Conservation (phyloP, 2,888 invertebrate species). For the Celastrina argiolus region DNA sequence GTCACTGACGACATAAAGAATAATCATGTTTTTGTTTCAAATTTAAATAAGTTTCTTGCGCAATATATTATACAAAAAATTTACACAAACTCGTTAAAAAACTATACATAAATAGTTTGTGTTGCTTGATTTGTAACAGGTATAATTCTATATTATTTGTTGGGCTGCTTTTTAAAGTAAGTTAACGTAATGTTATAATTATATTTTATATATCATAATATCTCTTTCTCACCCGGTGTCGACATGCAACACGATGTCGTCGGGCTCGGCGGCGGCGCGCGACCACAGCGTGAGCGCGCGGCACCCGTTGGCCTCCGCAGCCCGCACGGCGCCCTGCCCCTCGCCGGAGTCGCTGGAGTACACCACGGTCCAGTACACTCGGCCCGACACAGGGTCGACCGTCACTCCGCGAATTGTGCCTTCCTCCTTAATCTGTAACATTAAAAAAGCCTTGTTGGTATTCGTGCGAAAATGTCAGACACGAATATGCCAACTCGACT, state of each 20-base stretch:
- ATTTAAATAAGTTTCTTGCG: too few species aligned
- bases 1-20: too few species aligned
- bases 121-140: too few species aligned
- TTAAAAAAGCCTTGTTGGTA: not conserved
- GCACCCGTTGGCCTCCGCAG: slow-evolving; percentile 76
- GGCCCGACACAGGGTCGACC: slow-evolving; percentile 82
- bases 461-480: too few species aligned
- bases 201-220: too few species aligned
- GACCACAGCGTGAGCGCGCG: slow-evolving; percentile 73
- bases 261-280: slow-evolving; percentile 79
- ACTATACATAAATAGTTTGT: too few species aligned
- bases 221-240: slow-evolving; percentile 66
- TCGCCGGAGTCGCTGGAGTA: slow-evolving; percentile 33
- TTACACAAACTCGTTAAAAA: too few species aligned
- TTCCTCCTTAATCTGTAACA: slow-evolving; percentile 55
- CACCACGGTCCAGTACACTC: slow-evolving; percentile 83
- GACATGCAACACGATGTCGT: slow-evolving; percentile 83
- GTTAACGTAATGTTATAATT: too few species aligned
- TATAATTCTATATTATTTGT: too few species aligned
- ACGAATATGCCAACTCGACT: not conserved
- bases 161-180: too few species aligned
- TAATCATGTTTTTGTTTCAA: too few species aligned
- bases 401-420: slow-evolving; percentile 85
- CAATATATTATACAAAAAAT: too few species aligned
- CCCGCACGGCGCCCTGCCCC: slow-evolving; percentile 42